These are phyloP conservation scores for Aphrophora alni DNA, from an alignment of 2,888 invertebrate species.

Conservation along the genomic window DNA sequence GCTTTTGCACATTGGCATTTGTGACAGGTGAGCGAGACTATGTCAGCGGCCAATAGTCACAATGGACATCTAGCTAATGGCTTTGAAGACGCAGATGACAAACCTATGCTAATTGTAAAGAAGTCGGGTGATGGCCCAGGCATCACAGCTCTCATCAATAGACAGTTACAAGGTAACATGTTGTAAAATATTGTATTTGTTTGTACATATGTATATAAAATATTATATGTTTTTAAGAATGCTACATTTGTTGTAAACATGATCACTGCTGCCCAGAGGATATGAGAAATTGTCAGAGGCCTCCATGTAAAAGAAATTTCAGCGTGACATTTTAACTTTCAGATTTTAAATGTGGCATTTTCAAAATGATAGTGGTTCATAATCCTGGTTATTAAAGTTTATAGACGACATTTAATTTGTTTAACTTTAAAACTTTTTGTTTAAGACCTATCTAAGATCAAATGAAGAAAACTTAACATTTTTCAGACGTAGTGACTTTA, in stretches of 20 bases:
- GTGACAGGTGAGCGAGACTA: conserved; percentile 78
- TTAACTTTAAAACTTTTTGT: too few species aligned
- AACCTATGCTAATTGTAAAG: conserved; percentile 78
- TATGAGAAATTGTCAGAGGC: too few species aligned
- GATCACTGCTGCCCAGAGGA: too few species aligned
- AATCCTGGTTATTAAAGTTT: too few species aligned
- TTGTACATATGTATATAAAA: neutral
- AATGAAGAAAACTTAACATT: too few species aligned
- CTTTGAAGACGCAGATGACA: conserved; percentile 69
- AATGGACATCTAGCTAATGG: conserved; percentile 70
- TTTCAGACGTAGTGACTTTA: too few species aligned
- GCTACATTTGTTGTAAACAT: neutral
- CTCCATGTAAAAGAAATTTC: too few species aligned
- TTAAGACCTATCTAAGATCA: too few species aligned
- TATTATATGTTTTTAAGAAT: neutral
- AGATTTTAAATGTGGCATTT: too few species aligned
- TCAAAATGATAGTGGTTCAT: too few species aligned
- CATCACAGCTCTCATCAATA: conserved; percentile 76
- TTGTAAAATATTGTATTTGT: neutral
- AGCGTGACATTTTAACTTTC: too few species aligned
- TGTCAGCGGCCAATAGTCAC: conserved; percentile 69
- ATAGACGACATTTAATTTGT: too few species aligned
- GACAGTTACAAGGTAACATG: conserved; percentile 74
- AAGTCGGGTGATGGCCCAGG: conserved; percentile 77
- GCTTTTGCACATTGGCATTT: conserved; percentile 24